Evolutionary conservation across 1,140 invertebrate species (phyloP).

Genomic region (Drosophila teissieri): DNA sequence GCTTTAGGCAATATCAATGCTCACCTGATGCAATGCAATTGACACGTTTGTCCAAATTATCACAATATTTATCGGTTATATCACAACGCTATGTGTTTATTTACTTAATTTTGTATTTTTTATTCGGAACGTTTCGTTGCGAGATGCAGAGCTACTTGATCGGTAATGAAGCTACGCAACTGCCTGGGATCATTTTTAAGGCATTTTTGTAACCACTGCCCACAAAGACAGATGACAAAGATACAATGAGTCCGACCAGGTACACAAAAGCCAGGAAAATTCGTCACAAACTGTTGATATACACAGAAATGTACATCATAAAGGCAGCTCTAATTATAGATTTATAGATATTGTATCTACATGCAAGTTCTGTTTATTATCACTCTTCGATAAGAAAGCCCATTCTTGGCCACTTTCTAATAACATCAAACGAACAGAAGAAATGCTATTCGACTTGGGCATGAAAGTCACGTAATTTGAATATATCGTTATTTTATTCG

Average conservation of each 20-base stretch:
- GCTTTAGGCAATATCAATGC: conserved; percentile 1
- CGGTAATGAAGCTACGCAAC: conserved; percentile 52
- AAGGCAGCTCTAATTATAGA: conserved; percentile 68
- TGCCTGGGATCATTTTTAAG: conserved; percentile 52
- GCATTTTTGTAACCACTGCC: conserved; percentile 14
- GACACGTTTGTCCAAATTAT: conserved; percentile 11
- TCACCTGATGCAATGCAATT: conserved; percentile 26
- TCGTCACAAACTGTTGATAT: conserved; percentile 28
- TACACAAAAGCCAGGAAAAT: conserved; percentile 58
- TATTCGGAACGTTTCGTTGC: conserved; percentile 16
- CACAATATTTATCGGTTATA: conserved; percentile 25
- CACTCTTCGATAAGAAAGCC: conserved; percentile 42
- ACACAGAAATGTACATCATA: conserved; percentile 36
- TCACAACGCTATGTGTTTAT: conserved; percentile 27
- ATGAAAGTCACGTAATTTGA: conserved; percentile 67
- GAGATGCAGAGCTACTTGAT: conserved; percentile 40
- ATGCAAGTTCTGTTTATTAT: conserved; percentile 63
- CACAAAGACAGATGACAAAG: conserved; percentile 42
- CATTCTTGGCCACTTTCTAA: conserved; percentile 48
- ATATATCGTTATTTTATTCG: conserved; percentile 31
- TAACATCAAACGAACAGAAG: not conserved
- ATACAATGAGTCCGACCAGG: conserved; percentile 36
- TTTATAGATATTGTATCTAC: conserved; percentile 73
- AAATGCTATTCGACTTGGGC: conserved; percentile 9
- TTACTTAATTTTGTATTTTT: conserved; percentile 18